phyloP scores from a whole-genome alignment of 2,888 invertebrate genomes.

The Steromphala cineraria region DNA sequence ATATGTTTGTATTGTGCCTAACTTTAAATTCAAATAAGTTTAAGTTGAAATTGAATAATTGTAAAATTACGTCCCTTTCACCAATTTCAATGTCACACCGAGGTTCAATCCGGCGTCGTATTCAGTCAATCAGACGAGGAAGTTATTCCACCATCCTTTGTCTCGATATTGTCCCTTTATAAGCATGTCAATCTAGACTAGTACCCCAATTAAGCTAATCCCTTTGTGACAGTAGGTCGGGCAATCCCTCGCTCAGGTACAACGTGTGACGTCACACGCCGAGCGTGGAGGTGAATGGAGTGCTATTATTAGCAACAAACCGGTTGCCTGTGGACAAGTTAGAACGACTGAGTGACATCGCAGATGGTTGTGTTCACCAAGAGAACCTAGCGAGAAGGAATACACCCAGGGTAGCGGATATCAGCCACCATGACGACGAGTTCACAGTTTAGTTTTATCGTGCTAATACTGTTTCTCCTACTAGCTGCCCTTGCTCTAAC shows the following conservation, averaged over 20 bases:
- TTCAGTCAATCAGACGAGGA: too few relatives aligned
- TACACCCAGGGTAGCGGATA: background rate
- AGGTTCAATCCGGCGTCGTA: too few relatives aligned
- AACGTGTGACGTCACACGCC: background rate
- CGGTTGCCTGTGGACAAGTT: slow-evolving; percentile 11
- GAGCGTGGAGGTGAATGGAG: slow-evolving; percentile 3
- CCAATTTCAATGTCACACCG: too few relatives aligned
- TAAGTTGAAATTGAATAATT: too few relatives aligned
- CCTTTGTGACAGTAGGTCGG: too few relatives aligned
- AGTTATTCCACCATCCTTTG: too few relatives aligned
- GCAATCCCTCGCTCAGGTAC: background rate
- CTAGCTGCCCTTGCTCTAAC: slow-evolving; percentile 19
- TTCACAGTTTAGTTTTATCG: background rate
- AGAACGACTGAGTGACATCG: background rate
- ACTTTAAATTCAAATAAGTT: too few relatives aligned
- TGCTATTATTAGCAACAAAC: slow-evolving; percentile 14
- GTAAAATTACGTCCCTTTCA: too few relatives aligned
- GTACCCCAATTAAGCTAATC: background rate
- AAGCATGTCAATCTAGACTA: background rate
- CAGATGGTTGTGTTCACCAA: background rate
- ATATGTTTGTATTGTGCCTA: too few relatives aligned
- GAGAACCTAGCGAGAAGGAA: background rate
- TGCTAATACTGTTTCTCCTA: slow-evolving; percentile 17
- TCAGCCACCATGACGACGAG: background rate
- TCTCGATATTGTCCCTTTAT: background rate